Percentiles rank a stretch among this genome's conserved stretches.
Evolutionary conservation across 2,113 vertebrate genomes (phyloP).

Genomic region (Alosa alosa): DNA sequence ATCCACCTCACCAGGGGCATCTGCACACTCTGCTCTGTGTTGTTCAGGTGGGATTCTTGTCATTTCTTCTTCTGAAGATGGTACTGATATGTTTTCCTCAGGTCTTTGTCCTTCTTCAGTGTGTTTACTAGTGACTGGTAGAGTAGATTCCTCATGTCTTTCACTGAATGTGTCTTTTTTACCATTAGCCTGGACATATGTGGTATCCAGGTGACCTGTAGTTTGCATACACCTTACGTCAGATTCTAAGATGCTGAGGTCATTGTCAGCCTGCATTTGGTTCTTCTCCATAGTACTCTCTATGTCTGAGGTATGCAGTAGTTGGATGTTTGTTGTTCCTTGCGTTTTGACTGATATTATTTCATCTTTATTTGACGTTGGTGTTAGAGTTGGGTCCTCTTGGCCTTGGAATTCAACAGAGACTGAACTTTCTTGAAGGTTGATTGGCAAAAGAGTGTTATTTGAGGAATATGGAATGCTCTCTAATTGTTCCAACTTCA

Average conservation of each 20-base stretch:
- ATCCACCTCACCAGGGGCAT: neutral
- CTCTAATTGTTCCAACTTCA: neutral
- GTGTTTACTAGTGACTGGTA: neutral
- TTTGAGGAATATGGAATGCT: neutral
- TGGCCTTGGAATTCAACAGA: neutral
- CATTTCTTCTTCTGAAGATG: neutral
- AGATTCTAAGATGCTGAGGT: neutral
- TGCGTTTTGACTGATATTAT: neutral
- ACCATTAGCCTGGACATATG: neutral
- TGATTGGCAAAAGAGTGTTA: neutral
- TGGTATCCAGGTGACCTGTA: neutral
- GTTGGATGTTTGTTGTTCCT: neutral
- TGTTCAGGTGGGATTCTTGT: neutral
- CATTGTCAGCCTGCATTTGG: neutral
- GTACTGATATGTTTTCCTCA: neutral
- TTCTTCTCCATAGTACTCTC: neutral
- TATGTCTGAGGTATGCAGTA: neutral
- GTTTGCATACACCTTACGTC: neutral
- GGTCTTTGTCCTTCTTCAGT: neutral
- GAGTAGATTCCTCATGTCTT: neutral
- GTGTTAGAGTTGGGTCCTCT: neutral
- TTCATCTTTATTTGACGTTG: neutral
- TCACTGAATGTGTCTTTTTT: neutral
- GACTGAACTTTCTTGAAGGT: neutral
- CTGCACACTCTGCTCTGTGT: neutral